Evolutionary conservation across 2,888 invertebrate species (phyloP), one percentile per base, ranked within the genome.

Genomic region (Silvanus unidentatus): DNA sequence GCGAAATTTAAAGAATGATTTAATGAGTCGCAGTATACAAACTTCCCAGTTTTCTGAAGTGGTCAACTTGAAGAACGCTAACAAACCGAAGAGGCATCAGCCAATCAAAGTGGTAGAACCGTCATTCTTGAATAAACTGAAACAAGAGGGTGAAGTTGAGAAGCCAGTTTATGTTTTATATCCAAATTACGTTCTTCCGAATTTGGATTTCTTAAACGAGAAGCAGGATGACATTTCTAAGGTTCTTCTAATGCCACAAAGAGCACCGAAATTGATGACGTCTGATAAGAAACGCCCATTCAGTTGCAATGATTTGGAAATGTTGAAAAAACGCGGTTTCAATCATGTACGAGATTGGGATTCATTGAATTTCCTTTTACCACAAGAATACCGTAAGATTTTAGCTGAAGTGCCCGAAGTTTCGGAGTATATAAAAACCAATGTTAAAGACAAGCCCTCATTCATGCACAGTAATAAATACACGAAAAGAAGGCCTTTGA

Each of bases 271-370:
- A 61, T 75, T 79, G 42, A 72, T 74, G 1, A 69, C 72, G 2
- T 43, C 49, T 10, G 53, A 52, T 65, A 43, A 77, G 71, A 66
- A 78, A 59, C 72, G 84, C 50, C 89, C 89, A 1, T 84, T 88
- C 63, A 88, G 88, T 36, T 87, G 82, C 63, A 86, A 84, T 59
- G 91, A 93, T 64, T 78, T 90, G 40, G 92, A 92, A 70, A 78
- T 83, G 49, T 70, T 93, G 30, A 84, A 84, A 64, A 84, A 84
- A 63, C 84, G 86, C 69, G 88, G 89, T 42, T 82, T 90, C 51
- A 79, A 81, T 34, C 93, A 94, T 65, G 85, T 96, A 6, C 82
- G 84, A 65, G 96, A 96, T 70, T 96, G 95, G 95, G 90, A 92
- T 61, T 94, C 93, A 0, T 74, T 96, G 41, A 90, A 88, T 59